Percentiles rank a stretch among this genome's conserved stretches.
Conservation (phyloP, 2,888 invertebrate genomes). For the Drosophila greeni region DNA sequence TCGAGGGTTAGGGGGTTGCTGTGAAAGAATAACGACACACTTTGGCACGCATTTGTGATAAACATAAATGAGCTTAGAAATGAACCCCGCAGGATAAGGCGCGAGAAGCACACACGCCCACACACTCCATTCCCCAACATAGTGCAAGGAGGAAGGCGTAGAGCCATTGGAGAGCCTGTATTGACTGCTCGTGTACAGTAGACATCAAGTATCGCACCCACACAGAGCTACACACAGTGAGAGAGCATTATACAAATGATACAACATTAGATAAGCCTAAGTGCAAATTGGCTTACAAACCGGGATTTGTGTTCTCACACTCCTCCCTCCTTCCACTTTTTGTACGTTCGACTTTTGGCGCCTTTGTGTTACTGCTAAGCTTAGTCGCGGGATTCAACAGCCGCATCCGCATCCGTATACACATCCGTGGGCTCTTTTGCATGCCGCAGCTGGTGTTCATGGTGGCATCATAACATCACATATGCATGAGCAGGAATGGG, state of each 20-base stretch:
- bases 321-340: not conserved
- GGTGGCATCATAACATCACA: constrained; percentile 12
- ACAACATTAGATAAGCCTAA: constrained; percentile 79
- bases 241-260: constrained; percentile 79
- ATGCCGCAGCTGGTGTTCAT: constrained; percentile 5
- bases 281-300: constrained; percentile 79
- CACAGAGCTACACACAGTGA: constrained; percentile 10
- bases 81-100: constrained; percentile 77
- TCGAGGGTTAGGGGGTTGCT: constrained; percentile 14
- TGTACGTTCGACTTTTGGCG: constrained; percentile 3
- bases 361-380: constrained; percentile 35
- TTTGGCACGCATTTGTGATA: constrained; percentile 79
- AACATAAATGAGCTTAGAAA: constrained; percentile 79
- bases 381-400: constrained; percentile 7
- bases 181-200: constrained; percentile 54
- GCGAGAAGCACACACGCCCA: constrained; percentile 14
- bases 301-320: constrained; percentile 74
- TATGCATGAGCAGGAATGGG: constrained; percentile 19
- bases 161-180: constrained; percentile 10
- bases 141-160: constrained; percentile 41
- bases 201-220: constrained; percentile 69
- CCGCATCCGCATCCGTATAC: constrained; percentile 1
- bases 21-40: constrained; percentile 72
- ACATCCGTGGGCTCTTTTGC: constrained; percentile 18
- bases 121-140: constrained; percentile 32